Conservation (phyloP, 2,888 invertebrate genomes). For the Drosophila picticornis region DNA sequence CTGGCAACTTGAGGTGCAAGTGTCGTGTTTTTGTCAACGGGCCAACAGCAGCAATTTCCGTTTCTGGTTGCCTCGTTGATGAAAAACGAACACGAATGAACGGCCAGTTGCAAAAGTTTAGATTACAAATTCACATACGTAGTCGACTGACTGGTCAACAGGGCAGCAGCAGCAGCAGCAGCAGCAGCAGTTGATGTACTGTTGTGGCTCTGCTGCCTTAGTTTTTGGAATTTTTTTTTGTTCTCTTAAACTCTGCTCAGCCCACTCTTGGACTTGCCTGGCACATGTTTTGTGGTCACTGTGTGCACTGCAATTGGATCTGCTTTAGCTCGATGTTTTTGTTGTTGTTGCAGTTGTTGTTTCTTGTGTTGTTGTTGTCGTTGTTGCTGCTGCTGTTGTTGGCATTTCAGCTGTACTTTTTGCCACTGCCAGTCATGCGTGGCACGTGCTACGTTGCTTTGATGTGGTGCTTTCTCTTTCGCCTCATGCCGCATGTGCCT, state of each 20-base stretch:
- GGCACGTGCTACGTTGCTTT: conserved; percentile 72
- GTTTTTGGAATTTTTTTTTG: conserved; percentile 22
- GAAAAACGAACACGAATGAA: conserved; percentile 46
- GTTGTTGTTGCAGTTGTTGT: conserved; percentile 28
- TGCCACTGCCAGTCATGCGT: conserved; percentile 76
- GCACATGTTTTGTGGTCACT: conserved; percentile 77
- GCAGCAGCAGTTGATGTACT: conserved; percentile 72
- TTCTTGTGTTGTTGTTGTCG: conserved; percentile 15
- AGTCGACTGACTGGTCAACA: conserved; percentile 45
- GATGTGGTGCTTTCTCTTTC: conserved; percentile 65
- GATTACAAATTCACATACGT: conserved; percentile 78
- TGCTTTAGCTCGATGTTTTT: conserved; percentile 31
- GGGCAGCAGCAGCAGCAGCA: neutral
- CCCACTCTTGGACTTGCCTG: conserved; percentile 43
- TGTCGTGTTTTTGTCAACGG: conserved; percentile 79
- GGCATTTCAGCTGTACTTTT: conserved; percentile 60
- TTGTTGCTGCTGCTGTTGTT: conserved; percentile 40
- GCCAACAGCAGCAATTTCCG: conserved; percentile 79
- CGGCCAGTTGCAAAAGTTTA: conserved; percentile 72
- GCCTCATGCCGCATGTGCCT: conserved; percentile 31
- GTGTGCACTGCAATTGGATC: conserved; percentile 71
- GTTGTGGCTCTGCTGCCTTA: conserved; percentile 25
- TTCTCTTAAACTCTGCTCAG: neutral
- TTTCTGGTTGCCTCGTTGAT: conserved; percentile 72
- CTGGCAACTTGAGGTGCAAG: conserved; percentile 75